These are phyloP conservation scores for Scaptomyza polygonia DNA, from an alignment of 2,888 invertebrate genomes.

Conservation along the genomic window DNA sequence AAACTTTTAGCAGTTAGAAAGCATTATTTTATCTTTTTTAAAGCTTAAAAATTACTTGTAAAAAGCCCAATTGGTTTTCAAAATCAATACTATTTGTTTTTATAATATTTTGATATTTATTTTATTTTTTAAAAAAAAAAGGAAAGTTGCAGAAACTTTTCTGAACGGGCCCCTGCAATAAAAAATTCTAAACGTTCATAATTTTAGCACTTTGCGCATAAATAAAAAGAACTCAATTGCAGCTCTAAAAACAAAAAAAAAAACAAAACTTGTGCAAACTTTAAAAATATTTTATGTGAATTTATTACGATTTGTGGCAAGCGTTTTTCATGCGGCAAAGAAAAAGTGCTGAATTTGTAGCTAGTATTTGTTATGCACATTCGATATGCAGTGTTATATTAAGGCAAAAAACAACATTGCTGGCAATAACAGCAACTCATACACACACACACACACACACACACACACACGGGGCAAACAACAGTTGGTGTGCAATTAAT, in stretches of 20 bases:
- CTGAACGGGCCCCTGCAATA: neutral
- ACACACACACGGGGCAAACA: constrained; percentile 47
- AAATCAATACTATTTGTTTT: no score
- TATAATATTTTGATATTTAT: no score
- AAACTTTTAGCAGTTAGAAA: no score
- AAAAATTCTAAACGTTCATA: neutral
- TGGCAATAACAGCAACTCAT: constrained; percentile 18
- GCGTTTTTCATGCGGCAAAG: neutral
- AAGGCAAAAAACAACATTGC: constrained; percentile 32
- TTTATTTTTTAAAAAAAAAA: no score
- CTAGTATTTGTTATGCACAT: constrained; percentile 25
- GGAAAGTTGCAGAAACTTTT: neutral
- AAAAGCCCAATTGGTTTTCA: no score
- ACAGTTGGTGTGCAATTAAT: constrained; percentile 79
- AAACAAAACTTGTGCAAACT: neutral
- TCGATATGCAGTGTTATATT: constrained; percentile 46
- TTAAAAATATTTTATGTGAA: neutral
- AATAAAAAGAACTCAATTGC: neutral
- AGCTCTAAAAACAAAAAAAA: no score
- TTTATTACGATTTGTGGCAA: neutral
- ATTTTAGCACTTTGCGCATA: neutral
- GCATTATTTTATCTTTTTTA: no score
- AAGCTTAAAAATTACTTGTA: no score
- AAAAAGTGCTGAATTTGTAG: constrained; percentile 18
- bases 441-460: constrained; percentile 14